A percentile compares a stretch with the other conserved stretches of the same genome.
phyloP scores from a whole-genome alignment of 2,113 vertebrate species.

The Smithornis capensis region DNA sequence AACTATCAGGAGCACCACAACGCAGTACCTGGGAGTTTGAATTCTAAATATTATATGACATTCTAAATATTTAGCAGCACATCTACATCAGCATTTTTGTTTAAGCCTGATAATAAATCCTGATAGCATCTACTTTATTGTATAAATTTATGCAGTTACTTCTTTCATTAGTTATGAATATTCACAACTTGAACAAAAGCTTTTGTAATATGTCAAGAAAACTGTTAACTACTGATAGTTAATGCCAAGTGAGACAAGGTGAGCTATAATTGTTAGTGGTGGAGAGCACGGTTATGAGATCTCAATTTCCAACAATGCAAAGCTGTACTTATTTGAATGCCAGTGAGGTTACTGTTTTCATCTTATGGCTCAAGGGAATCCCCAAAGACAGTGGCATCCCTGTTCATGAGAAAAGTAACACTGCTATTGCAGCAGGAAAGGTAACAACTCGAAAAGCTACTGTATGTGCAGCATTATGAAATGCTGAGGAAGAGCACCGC shows the following conservation, averaged over 20 bases:
- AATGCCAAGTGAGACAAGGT: background rate
- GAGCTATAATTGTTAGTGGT: rapidly evolving
- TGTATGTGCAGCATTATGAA: background rate
- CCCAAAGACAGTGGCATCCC: background rate
- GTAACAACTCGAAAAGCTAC: background rate
- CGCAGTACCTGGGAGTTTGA: background rate
- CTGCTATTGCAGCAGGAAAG: background rate
- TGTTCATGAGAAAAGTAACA: background rate
- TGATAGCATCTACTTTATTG: background rate
- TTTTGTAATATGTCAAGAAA: background rate
- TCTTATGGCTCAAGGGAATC: background rate
- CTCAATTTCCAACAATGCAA: background rate
- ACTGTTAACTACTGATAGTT: background rate
- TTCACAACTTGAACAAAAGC: background rate
- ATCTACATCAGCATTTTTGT: background rate
- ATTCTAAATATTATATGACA: background rate
- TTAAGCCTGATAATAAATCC: background rate
- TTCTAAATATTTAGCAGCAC: background rate
- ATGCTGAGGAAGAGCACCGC: background rate
- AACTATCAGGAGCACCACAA: background rate
- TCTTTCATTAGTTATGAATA: background rate
- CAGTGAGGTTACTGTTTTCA: background rate
- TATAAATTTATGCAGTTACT: background rate
- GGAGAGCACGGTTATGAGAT: rapidly evolving
- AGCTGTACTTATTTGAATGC: background rate